Evolutionary conservation across 2,797 vertebrate genomes (phyloP), one percentile per base, ranked within the genome.

Genomic region (Leptoclinus maculatus): DNA sequence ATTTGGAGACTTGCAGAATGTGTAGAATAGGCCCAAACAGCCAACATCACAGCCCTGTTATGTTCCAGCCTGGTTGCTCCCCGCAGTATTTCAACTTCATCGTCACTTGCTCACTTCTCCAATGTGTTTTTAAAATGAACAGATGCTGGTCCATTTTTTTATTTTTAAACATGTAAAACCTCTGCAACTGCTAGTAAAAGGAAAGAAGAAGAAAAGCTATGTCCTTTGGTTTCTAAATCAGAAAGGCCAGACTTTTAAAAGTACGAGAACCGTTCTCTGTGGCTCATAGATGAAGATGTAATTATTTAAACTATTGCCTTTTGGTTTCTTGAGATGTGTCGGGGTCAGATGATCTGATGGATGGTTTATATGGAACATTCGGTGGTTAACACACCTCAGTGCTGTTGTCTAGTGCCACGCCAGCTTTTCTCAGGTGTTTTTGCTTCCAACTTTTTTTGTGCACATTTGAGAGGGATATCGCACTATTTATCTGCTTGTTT

Each of bases 401-500:
- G 43, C 34, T 58, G 3, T 16, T 60, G 8, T 58, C 23, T 25
- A 9, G n/a, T 53, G 34, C 66, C 54, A 36, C 1, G 6, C 56
- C 17, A 36, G 66, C 70, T 45, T 47, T 25, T 62, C 17, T 71
- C 57, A 71, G 47, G 14, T 74, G 56, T 74, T 76, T 76, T 71
- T 79, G 32, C 57, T 76, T 19, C 58, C 56, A 69, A 66, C 29
- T 32, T 21, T 41, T 58, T 27, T 53, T 14, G 8, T 32, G 54
- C 43, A 70, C 54, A 78, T 66, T 82, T 59, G 10, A 56, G 71
- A 63, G 49, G 60, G 47, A 56, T 56, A 59, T 82, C 63, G 59
- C 47, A 65, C 69, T 79, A 71, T 84, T 84, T 78, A 70, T 78
- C 71, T 72, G n/a, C 17, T 7, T 54, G n/a, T 65, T 36, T 5